Evolutionary conservation across 2,888 invertebrate genomes (phyloP), one percentile per base, ranked within the genome.

Genomic region (Chaetogeoica ovagalla): DNA sequence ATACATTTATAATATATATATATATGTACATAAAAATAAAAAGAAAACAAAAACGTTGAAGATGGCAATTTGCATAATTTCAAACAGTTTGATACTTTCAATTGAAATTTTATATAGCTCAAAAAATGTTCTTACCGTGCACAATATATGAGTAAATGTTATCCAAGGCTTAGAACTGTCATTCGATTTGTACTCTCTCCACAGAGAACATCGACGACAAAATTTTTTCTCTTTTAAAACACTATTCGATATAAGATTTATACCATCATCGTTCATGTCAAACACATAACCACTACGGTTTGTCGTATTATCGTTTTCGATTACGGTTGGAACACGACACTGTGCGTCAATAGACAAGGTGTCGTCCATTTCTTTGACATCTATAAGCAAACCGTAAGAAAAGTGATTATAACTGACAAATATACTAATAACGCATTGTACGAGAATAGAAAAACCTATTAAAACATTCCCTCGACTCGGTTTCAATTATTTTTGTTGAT

Each of bases 131-230:
- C 79, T 79, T 63, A 79, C 79, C 11, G 71, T 71, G 23, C 79
- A 79, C 19, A 70, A 57, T 79, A 79, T 71, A 57, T 79, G 79
- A 43, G 63, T 43, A n/a, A 79, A 71, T 17, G 63, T 68, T 62
- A 79, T 79, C 79, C 70, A 71, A n/a, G 62, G 71, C 21, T 63
- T 37, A 19, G 13, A 19, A 57, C 3, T 37, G 13, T 7, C 9
- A 13, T 62, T 70, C 55, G 62, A 68, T 59, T 76, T 69, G n/a
- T 55, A 39, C 37, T n/a, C 15, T 8, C 13, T 19, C 5, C 19
- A 23, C 15, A 39, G 19, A 19, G 23, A 48, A 66, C 57, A 68
- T 11, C 21, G 37, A 37, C 52, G 37, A 17, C 39, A 21, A 13
- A 8, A 19, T n/a, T 63, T 62, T 39, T 63, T 57, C 19, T 21